phyloP scores from a whole-genome alignment of 2,888 invertebrate genomes.

The Diaphora mendica region DNA sequence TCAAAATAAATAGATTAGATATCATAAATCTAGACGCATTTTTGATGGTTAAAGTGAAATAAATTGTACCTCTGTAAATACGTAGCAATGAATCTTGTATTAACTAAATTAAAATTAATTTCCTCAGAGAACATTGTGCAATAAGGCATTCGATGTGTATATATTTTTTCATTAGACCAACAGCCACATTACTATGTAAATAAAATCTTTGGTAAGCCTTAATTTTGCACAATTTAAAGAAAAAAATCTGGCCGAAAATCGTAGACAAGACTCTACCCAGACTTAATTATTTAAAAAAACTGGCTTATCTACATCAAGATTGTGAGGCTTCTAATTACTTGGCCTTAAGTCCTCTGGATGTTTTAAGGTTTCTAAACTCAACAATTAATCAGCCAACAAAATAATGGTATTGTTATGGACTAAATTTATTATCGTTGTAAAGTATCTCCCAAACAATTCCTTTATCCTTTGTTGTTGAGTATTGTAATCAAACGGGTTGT shows the following conservation, averaged over 20 bases:
- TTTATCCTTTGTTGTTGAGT: conserved; percentile 66
- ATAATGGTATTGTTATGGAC: conserved; percentile 60
- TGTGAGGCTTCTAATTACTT: conserved; percentile 37
- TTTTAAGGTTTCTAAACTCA: conserved; percentile 46
- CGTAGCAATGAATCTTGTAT: background rate
- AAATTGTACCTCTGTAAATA: no score
- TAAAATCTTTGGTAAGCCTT: conserved; percentile 10
- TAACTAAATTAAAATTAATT: background rate
- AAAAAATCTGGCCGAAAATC: conserved; percentile 8
- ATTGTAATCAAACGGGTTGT: conserved; percentile 60
- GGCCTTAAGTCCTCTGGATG: conserved; percentile 31
- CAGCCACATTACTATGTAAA: conserved; percentile 10
- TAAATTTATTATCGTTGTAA: conserved; percentile 67
- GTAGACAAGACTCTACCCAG: conserved; percentile 12
- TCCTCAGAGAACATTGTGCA: background rate
- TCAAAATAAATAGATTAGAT: background rate
- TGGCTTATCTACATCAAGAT: conserved; percentile 39
- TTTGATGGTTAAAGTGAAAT: no score
- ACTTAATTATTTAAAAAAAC: conserved; percentile 29
- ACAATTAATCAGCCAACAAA: conserved; percentile 62
- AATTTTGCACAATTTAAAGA: conserved; percentile 12
- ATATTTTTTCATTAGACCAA: conserved; percentile 8
- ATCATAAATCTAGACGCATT: background rate
- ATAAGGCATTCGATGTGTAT: background rate
- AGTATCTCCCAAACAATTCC: conserved; percentile 59